phyloP scores from a whole-genome alignment of 2,888 invertebrate species.

The Agrotis ipsilon region DNA sequence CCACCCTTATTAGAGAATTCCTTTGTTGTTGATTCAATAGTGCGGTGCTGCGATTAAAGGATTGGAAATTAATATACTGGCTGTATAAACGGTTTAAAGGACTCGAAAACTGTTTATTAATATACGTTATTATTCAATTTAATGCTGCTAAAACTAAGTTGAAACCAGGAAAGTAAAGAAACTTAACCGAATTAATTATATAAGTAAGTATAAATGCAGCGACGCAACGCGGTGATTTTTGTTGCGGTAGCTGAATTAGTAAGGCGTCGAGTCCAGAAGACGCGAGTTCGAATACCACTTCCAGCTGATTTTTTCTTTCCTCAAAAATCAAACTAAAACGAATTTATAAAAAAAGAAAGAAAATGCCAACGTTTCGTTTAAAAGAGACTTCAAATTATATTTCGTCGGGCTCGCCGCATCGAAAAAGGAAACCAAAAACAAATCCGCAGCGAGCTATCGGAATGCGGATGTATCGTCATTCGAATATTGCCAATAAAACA shows the following conservation, averaged over 20 bases:
- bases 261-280: too few relatives aligned
- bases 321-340: background rate
- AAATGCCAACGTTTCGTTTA: conserved; percentile 38
- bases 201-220: too few relatives aligned
- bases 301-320: too few relatives aligned
- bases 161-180: background rate
- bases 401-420: conserved; percentile 38
- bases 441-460: conserved; percentile 68
- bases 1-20: conserved; percentile 76
- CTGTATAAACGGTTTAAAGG: background rate
- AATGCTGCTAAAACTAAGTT: background rate
- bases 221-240: too few relatives aligned
- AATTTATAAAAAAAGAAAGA: conserved; percentile 34
- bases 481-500: conserved; percentile 90
- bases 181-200: background rate
- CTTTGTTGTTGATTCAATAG: conserved; percentile 65
- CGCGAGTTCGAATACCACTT: too few relatives aligned
- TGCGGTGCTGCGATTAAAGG: conserved; percentile 47
- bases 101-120: background rate
- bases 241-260: too few relatives aligned
- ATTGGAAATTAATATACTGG: conserved; percentile 42
- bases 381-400: conserved; percentile 54
- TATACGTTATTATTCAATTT: background rate
- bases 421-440: conserved; percentile 68
- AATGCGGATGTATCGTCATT: conserved; percentile 80